Conservation (phyloP, 2,113 vertebrate genomes). For the Mesitornis unicolor region DNA sequence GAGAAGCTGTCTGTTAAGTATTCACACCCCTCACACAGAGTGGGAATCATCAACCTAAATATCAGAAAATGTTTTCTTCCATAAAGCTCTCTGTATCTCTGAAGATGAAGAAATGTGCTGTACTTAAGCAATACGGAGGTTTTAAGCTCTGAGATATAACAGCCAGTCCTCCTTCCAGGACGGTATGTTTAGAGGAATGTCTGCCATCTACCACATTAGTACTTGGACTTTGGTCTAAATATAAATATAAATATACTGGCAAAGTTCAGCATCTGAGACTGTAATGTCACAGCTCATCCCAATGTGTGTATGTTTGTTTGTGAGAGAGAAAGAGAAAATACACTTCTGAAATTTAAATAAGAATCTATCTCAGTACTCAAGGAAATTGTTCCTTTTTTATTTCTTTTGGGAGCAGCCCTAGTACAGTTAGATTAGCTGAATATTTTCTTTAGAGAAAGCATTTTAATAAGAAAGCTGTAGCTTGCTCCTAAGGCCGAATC, state of each 20-base stretch:
- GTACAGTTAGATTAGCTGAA: neutral
- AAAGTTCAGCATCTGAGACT: neutral
- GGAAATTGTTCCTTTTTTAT: neutral
- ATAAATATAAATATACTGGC: rapidly evolving
- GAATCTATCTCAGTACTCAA: neutral
- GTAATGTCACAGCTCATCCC: neutral
- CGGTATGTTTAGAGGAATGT: neutral
- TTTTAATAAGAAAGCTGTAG: neutral
- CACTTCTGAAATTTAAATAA: neutral
- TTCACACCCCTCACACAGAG: neutral
- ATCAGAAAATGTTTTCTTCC: neutral
- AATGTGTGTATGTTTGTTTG: neutral
- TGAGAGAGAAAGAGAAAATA: neutral
- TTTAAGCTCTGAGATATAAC: neutral
- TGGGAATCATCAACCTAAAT: neutral
- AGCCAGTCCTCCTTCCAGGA: neutral
- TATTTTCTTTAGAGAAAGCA: neutral
- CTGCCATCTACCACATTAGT: neutral
- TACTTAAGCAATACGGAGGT: neutral
- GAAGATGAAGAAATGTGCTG: neutral
- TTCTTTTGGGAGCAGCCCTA: neutral
- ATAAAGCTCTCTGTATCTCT: neutral
- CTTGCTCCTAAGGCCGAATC: neutral
- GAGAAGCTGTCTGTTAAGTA: neutral
- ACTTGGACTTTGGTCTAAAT: no score